A percentile compares a stretch with the other conserved stretches of the same genome.
Conservation (phyloP, 2,888 invertebrate species). For the Gandaritis pyraliata region DNA sequence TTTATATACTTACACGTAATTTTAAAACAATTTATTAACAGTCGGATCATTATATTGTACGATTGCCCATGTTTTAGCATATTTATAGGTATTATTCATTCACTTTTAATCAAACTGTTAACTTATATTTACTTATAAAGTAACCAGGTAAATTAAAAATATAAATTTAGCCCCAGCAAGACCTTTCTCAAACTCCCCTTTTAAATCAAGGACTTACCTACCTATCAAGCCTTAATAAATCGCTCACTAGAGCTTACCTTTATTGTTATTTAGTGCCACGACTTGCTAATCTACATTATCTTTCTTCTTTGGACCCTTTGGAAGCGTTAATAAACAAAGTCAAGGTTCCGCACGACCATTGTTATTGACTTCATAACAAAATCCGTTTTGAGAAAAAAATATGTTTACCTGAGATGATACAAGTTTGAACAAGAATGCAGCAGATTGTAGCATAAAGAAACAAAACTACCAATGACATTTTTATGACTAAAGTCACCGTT, state of each 20-base stretch:
- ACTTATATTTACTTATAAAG: too few relatives aligned
- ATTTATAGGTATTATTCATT: too few relatives aligned
- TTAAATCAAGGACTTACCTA: slow-evolving; percentile 8
- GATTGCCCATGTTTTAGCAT: too few relatives aligned
- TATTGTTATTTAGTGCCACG: slow-evolving; percentile 22
- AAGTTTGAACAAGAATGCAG: slow-evolving; percentile 34
- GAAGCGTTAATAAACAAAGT: slow-evolving; percentile 22
- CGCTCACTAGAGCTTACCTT: slow-evolving; percentile 19
- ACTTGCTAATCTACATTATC: slow-evolving; percentile 28
- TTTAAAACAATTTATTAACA: neutral
- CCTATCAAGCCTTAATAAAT: slow-evolving; percentile 22
- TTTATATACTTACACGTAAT: slow-evolving; percentile 15
- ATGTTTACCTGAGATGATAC: slow-evolving; percentile 35
- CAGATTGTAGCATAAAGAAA: slow-evolving; percentile 3
- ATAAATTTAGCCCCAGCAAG: neutral
- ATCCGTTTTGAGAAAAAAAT: slow-evolving; percentile 23
- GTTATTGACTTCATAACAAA: slow-evolving; percentile 30
- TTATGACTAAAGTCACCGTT: slow-evolving; percentile 14
- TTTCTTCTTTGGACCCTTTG: slow-evolving; percentile 19
- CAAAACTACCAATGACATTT: slow-evolving; percentile 18
- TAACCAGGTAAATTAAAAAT: neutral
- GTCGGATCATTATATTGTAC: neutral
- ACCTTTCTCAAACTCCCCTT: slow-evolving; percentile 10
- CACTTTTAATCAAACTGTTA: too few relatives aligned
- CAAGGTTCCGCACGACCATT: slow-evolving; percentile 27